Conservation (phyloP, 1,140 invertebrate species). For the Lysiphlebus fabarum region DNA sequence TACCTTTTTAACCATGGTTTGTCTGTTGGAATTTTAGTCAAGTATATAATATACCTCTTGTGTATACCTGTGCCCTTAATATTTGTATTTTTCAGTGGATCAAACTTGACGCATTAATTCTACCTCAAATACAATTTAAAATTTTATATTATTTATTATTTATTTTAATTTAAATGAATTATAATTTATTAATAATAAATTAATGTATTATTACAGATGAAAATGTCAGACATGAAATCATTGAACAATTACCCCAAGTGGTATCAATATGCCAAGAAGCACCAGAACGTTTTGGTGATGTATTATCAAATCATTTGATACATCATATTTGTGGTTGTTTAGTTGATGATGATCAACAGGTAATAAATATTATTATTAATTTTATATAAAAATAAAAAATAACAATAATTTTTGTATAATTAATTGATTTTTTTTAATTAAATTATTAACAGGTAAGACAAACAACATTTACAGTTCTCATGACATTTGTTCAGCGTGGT, state of each 20-base stretch:
- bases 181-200: background rate
- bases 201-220: slow-evolving; percentile 54
- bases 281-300: slow-evolving; percentile 44
- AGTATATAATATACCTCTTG: too few relatives aligned
- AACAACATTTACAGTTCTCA: slow-evolving; percentile 61
- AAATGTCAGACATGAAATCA: slow-evolving; percentile 60
- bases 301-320: slow-evolving; percentile 56
- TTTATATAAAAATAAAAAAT: too few relatives aligned
- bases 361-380: slow-evolving; percentile 34
- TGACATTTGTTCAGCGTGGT: slow-evolving; percentile 62
- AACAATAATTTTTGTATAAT: background rate
- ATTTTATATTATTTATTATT: too few relatives aligned
- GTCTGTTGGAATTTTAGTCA: too few relatives aligned
- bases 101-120: too few relatives aligned
- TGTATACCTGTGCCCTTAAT: too few relatives aligned
- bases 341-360: slow-evolving; percentile 61
- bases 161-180: too few relatives aligned
- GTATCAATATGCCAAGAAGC: slow-evolving; percentile 62
- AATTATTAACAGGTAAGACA: slow-evolving; percentile 67
- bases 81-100: too few relatives aligned
- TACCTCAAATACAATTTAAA: too few relatives aligned
- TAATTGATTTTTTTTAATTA: too few relatives aligned
- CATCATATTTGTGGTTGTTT: slow-evolving; percentile 62
- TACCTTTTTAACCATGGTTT: too few relatives aligned
- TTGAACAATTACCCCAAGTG: slow-evolving; percentile 65